Percentiles rank a stretch among this genome's conserved stretches.
These are phyloP conservation scores for Melinaea marsaeus DNA, from an alignment of 2,888 invertebrate genomes.

Conservation along the genomic window DNA sequence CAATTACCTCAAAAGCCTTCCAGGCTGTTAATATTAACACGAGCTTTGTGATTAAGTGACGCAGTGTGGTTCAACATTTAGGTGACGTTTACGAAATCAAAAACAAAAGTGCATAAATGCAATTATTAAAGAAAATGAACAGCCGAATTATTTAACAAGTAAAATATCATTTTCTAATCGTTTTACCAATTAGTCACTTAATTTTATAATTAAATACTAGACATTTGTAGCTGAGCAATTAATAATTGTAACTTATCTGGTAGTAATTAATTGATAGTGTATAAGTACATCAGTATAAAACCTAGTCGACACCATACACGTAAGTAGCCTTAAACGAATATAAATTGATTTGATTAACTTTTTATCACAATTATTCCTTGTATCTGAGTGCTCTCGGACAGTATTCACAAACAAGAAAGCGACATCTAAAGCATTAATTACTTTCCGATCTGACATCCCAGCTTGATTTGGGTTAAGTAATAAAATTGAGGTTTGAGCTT, in stretches of 20 bases:
- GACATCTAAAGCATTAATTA: constrained; percentile 64
- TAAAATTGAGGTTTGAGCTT: constrained; percentile 11
- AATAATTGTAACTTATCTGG: neutral
- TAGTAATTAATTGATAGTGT: neutral
- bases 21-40: too few species aligned
- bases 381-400: constrained; percentile 37
- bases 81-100: too few species aligned
- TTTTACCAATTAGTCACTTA: too few species aligned
- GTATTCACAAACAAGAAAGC: constrained; percentile 52
- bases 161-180: too few species aligned
- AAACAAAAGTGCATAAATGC: too few species aligned
- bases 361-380: constrained; percentile 34
- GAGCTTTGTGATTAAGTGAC: too few species aligned
- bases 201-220: too few species aligned
- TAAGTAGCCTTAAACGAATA: constrained; percentile 11
- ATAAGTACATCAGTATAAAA: neutral
- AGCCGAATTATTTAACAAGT: too few species aligned
- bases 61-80: too few species aligned
- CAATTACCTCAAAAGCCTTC: too few species aligned
- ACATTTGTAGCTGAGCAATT: neutral
- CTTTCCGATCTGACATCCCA: constrained; percentile 54
- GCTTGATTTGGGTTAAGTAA: constrained; percentile 29
- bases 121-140: too few species aligned
- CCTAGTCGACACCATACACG: neutral
- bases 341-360: constrained; percentile 29